These are phyloP conservation scores for Lathronympha strigana DNA, from an alignment of 2,888 invertebrate species.

Conservation along the genomic window DNA sequence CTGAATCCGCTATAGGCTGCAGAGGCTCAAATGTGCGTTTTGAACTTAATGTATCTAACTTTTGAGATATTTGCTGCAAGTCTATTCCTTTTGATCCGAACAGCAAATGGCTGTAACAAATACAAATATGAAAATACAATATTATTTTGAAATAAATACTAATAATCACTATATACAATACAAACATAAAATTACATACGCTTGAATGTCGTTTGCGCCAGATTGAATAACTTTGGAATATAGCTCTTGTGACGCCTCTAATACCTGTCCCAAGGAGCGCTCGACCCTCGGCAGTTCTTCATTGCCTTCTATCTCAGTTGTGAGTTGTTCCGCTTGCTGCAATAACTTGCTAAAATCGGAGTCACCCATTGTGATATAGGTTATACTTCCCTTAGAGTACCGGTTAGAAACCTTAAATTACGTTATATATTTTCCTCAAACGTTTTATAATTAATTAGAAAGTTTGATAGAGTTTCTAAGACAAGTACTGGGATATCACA, in stretches of 20 bases:
- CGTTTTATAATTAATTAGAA: background rate
- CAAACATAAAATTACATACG: constrained; percentile 85
- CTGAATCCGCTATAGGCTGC: constrained; percentile 95
- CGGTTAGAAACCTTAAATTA: background rate
- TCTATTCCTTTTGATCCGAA: constrained; percentile 97
- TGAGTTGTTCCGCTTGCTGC: constrained; percentile 95
- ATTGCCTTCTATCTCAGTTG: constrained; percentile 93
- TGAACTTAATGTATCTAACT: constrained; percentile 94
- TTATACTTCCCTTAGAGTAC: constrained; percentile 52
- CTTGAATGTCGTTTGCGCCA: constrained; percentile 95
- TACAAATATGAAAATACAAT: background rate
- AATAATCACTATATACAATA: background rate
- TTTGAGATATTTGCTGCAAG: constrained; percentile 96
- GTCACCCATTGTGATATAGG: constrained; percentile 72
- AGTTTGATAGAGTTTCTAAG: background rate
- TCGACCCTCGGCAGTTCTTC: constrained; percentile 94
- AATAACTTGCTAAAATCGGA: constrained; percentile 93
- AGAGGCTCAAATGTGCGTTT: constrained; percentile 94
- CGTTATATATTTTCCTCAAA: background rate
- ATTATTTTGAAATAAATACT: background rate
- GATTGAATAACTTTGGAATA: constrained; percentile 94
- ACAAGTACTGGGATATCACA: background rate
- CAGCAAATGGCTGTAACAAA: constrained; percentile 89
- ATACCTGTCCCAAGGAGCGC: constrained; percentile 94
- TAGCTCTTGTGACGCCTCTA: constrained; percentile 95